Base-by-base conservation (phyloP, 2,888 invertebrate genomes). In the Sminthurinus aureus region DNA sequence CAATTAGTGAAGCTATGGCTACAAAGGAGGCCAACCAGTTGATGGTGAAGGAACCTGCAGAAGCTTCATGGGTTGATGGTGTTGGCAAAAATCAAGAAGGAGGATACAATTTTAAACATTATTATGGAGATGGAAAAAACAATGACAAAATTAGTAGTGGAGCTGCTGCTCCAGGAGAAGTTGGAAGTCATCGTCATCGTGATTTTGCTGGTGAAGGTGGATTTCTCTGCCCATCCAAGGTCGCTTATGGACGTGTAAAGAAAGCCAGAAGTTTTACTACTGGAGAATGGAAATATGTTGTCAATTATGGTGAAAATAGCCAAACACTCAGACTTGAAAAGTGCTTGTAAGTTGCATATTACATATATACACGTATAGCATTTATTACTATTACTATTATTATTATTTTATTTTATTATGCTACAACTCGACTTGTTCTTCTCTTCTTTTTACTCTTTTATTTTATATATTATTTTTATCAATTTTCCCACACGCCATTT, bases 211-310 rank as follows among this genome's bases (percentile, higher is more conserved):
- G 91, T 8, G 93, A 93, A 83, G 93, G 94, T 1, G 94, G 95
- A 0, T 94, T 94, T 89, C 94, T 96, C 91, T 96, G 96, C 89
- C 94, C 94, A 0, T 95, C 95, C 80, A 93, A 94, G 2, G 94
- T 96, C 67, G 94, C 94, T 88, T 95, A 95, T 89, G 95, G 95
- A 0, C 91, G 95, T 15, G 96, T 96, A 0, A 95, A 95, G 90
- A 92, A 95, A 84, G 96, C 95, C 0, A 92, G 95, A 79, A 95
- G 95, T 0, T 90, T 89, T 83, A 94, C 95, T 0, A 94, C 94
- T 0, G 96, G 96, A 0, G 93, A 94, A 87, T 96, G 96, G 96
- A 96, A 96, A 89, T 96, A 94, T 89, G 95, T 96, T 87, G 95
- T 96, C 75, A 96, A 96, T 89, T 89, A 88, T 58, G 95, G 94